Conservation (phyloP, 2,797 vertebrate species). For the Remorina albescens region DNA sequence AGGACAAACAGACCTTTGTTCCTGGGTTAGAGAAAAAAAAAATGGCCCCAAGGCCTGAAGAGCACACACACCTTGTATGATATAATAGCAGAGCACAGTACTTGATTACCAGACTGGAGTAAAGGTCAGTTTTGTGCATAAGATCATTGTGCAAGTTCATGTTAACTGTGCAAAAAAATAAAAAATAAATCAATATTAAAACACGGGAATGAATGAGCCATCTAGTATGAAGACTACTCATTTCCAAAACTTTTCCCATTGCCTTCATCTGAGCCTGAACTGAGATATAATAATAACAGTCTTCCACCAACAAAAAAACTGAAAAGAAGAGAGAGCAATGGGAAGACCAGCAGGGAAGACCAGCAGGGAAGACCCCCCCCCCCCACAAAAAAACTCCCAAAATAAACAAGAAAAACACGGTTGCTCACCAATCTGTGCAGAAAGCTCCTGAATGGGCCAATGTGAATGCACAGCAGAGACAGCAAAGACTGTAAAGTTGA, state of each 20-base stretch:
- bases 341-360: fast-evolving
- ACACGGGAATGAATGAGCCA: background rate
- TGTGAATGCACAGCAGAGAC: background rate
- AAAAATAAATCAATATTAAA: too few species aligned
- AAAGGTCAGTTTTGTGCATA: slow-evolving; percentile 40
- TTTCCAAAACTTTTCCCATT: background rate
- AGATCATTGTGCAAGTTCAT: slow-evolving; percentile 16
- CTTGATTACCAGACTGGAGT: slow-evolving; percentile 6
- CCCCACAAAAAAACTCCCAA: slow-evolving; percentile 15
- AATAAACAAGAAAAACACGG: background rate
- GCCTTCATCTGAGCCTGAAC: background rate
- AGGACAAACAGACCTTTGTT: slow-evolving; percentile 81
- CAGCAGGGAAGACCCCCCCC: fast-evolving
- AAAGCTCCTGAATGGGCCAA: too few species aligned
- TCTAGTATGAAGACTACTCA: too few species aligned
- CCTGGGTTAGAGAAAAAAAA: slow-evolving; percentile 28
- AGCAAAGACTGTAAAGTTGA: slow-evolving; percentile 2
- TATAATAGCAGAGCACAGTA: background rate
- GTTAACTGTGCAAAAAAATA: background rate
- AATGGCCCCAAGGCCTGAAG: slow-evolving; percentile 4
- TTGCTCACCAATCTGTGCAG: too few species aligned
- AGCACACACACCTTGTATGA: slow-evolving; percentile 33
- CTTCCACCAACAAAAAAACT: background rate
- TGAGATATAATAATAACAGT: background rate
- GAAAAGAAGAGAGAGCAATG: background rate